phyloP scores from a whole-genome alignment of 1,140 invertebrate species.

The Tribolium castaneum region DNA sequence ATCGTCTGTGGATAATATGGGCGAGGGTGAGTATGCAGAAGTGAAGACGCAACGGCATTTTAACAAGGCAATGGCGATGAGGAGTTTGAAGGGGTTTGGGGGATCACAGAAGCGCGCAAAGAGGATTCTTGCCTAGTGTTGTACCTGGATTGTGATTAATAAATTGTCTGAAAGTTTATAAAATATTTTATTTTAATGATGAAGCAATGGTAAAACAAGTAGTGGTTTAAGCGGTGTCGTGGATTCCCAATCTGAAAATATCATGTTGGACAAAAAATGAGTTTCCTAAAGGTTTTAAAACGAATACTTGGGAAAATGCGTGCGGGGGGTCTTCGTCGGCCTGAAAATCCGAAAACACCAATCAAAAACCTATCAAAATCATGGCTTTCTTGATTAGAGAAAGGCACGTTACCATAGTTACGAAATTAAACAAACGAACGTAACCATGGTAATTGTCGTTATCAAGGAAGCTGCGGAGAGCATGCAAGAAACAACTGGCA shows the following conservation, averaged over 20 bases:
- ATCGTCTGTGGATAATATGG: constrained; percentile 75
- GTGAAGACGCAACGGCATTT: constrained; percentile 82
- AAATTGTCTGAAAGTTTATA: constrained; percentile 44
- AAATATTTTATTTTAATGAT: constrained; percentile 52
- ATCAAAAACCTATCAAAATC: not conserved
- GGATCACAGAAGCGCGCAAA: constrained; percentile 47
- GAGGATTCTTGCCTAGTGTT: constrained; percentile 9
- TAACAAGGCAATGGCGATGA: constrained; percentile 88
- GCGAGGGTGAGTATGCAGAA: constrained; percentile 64
- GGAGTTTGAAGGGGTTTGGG: constrained; percentile 73
- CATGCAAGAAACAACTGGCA: too few species aligned
- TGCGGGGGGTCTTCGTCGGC: constrained; percentile 94
- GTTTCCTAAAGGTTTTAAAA: constrained; percentile 84
- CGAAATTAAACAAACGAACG: too few species aligned
- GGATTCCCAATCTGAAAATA: constrained; percentile 91
- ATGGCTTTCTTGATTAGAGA: too few species aligned
- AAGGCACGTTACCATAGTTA: too few species aligned
- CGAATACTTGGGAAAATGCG: constrained; percentile 89
- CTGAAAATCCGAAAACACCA: constrained; percentile 68
- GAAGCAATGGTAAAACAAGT: constrained; percentile 47
- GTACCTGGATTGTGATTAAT: constrained; percentile 37
- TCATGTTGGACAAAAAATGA: constrained; percentile 93
- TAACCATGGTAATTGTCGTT: too few species aligned
- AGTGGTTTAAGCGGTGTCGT: constrained; percentile 72
- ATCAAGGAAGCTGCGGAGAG: too few species aligned